phyloP scores from a whole-genome alignment of 2,113 vertebrate genomes.

The Callospermophilus lateralis region DNA sequence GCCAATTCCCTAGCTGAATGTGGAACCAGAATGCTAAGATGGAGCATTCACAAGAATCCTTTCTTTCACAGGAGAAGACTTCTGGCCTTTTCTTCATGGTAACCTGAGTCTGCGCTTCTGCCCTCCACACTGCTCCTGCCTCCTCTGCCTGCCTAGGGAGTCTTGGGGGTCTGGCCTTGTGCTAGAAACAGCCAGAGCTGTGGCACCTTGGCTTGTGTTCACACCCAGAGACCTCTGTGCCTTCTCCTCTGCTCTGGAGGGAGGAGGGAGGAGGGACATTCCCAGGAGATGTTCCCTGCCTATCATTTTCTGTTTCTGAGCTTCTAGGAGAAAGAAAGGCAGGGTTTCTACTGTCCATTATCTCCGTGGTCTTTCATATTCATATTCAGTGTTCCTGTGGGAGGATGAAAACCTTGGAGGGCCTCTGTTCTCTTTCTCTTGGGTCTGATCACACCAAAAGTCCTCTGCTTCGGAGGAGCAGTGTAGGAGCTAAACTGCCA shows the following conservation, averaged over 20 bases:
- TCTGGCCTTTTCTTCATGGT: neutral
- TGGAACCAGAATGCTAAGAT: neutral
- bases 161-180: neutral
- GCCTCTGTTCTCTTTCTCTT: neutral
- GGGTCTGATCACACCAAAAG: neutral
- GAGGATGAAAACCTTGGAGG: neutral
- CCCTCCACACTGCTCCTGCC: neutral
- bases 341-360: neutral
- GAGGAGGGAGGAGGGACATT: neutral
- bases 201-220: neutral
- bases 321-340: neutral
- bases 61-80: neutral
- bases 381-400: too few species aligned
- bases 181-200: neutral
- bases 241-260: neutral
- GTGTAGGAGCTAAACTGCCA: neutral
- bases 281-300: neutral
- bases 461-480: neutral
- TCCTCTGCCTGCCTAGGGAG: neutral
- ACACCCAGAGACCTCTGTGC: neutral
- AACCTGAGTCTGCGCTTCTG: neutral
- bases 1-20: neutral
- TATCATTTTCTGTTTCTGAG: constrained; percentile 1
- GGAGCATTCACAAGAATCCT: neutral
- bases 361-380: neutral